Evolutionary conservation across 1,140 invertebrate genomes (phyloP).

Genomic region (Akabosia matsudoensis): DNA sequence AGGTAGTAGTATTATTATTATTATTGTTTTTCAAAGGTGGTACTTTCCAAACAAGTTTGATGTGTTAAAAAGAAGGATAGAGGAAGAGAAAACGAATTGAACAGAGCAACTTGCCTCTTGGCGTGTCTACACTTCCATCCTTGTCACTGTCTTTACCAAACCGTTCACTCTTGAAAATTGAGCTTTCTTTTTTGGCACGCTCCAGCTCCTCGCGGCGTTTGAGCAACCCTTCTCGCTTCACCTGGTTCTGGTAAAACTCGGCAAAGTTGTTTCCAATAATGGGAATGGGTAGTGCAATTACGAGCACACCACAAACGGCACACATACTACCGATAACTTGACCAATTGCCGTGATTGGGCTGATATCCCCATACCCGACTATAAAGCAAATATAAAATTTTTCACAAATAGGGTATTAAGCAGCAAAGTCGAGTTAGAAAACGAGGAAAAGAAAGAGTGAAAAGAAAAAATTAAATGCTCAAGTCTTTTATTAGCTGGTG

Average conservation of each 20-base stretch:
- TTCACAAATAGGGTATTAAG: no score
- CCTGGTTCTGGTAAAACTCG: conserved; percentile 96
- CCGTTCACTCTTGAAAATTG: conserved; percentile 72
- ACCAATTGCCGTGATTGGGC: not conserved
- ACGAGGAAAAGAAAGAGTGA: not conserved
- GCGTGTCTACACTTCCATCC: not conserved
- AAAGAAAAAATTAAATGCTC: not conserved
- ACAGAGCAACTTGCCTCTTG: not conserved
- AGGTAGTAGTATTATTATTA: no score
- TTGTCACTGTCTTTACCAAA: not conserved
- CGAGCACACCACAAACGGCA: conserved; percentile 75
- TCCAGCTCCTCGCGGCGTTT: conserved; percentile 91
- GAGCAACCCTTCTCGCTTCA: conserved; percentile 94
- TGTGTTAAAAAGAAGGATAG: not conserved
- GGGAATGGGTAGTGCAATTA: conserved; percentile 99
- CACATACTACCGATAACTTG: conserved; percentile 10
- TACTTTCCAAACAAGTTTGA: no score
- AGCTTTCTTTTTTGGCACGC: conserved; percentile 90
- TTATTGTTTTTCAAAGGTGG: no score
- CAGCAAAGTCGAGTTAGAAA: no score
- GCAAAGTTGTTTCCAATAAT: conserved; percentile 99
- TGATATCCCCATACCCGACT: conserved; percentile 14
- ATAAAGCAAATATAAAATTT: not conserved
- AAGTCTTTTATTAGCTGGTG: no score
- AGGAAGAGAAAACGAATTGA: not conserved